These are phyloP conservation scores for Sylvietta virens DNA, from an alignment of 2,113 vertebrate species.

Conservation along the genomic window DNA sequence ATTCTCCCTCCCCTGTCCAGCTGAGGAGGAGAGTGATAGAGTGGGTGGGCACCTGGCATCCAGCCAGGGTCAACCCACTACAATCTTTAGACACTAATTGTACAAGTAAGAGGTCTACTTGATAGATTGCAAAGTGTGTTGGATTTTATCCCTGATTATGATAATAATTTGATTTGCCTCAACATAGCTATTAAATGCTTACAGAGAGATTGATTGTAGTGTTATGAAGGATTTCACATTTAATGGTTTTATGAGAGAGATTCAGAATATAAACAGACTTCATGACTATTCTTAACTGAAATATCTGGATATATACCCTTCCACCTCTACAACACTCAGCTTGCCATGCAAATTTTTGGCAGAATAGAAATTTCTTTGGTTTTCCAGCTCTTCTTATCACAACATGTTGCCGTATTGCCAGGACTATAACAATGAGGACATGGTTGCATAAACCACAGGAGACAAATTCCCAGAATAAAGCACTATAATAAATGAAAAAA, in stretches of 20 bases:
- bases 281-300: neutral
- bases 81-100: neutral
- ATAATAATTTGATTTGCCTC: slow-evolving; percentile 51
- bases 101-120: neutral
- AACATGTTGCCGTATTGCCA: neutral
- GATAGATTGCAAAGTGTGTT: slow-evolving; percentile 36
- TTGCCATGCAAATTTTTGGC: neutral
- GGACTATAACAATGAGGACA: neutral
- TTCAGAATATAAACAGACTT: slow-evolving; percentile 34
- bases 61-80: neutral
- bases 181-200: slow-evolving; percentile 32
- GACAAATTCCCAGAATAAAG: neutral
- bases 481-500: neutral
- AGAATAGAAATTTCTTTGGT: neutral
- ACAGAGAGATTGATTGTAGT: slow-evolving; percentile 14
- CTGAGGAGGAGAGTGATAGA: neutral
- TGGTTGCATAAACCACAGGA: neutral
- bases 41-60: neutral
- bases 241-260: slow-evolving; percentile 13
- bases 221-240: slow-evolving; percentile 14
- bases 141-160: slow-evolving; percentile 33
- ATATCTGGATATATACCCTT: neutral
- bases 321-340: neutral
- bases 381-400: neutral
- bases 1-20: neutral